Base-by-base conservation (phyloP, 2,113 vertebrate genomes). In the Turdus rufiventris region DNA sequence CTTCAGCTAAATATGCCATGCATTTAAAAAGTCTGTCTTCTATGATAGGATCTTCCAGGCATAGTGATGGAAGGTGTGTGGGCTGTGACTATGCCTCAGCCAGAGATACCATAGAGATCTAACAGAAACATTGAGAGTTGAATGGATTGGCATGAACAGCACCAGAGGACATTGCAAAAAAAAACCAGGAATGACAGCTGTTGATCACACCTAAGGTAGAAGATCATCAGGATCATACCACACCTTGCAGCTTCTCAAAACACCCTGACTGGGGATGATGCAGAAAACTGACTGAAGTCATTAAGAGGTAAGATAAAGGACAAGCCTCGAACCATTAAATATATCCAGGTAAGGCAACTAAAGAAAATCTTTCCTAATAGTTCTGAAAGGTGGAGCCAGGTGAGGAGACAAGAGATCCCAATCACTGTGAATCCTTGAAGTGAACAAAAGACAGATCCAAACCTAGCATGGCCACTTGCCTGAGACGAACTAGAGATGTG, bases 1-100 rank as follows among this genome's bases (percentile, higher is more conserved):
- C 56, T 93, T 88, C 58, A 74, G 67, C 51, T 91, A 71, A 94
- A 85, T 80, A 83, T 83, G 56, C 53, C 65, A 53, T 83, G 58
- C 48, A 81, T 94, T 90, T 83, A 71, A 90, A 80, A 91, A 83
- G 79, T 74, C 88, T 96, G 43, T 90, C 63, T 81, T 94, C 74
- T 83, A 8, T 70, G 85, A 90, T 48, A 93, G 63, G 67, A 88
- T 95, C 82, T 95, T 93, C 38, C 68, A 88, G 25, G 78, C 75
- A 90, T 7, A 88, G 78, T 45, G 60, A 73, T 89, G 63, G 91
- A 95, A 85, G 36, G 17, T 71, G 78, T 90, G 88, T 89, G 94
- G 91, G 82, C 88, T 92, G 72, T 28, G 54, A 82, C 82, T 94
- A 9, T 71, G 60, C 25, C 68, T 93, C 78, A 91, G 56, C 72